Base-by-base conservation (phyloP, 37 sponge, comb jelly and placozoan genomes). In the Beroe forskalii region DNA sequence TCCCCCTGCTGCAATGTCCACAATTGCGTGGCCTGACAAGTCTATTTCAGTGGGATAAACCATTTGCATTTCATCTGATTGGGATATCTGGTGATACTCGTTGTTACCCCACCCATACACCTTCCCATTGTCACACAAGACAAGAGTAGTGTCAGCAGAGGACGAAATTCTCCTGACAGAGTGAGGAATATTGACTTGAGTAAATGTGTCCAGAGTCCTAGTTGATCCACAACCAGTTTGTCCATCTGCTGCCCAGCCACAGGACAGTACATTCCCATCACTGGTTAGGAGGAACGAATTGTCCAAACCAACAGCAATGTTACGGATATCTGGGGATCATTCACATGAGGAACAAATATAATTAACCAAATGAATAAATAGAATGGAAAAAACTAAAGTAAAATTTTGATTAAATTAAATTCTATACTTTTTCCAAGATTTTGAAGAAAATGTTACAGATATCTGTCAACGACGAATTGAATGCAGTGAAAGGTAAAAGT, bases 101-200 rank as follows among this genome's bases (percentile, higher is more conserved):
- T 80, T 80, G 41, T 80, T 80, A 19, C 86, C 86, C 86, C 86
- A 80, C 8, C 86, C 86, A 20, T n/a, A 80, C 27, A 80, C 86
- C 55, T 23, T 44, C 0, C 86, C 86, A 23, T 80, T 44, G 30
- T 17, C 40, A 22, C 55, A 44, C 86, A 41, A n/a, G 8, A 80
- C 86, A 41, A 80, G 25, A 6, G 30, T 25, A 80, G 30, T 80
- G 55, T 80, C 86, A 12, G 55, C 86, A 43, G 17, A 33, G 43
- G 55, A 80, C 1, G 24, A 33, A 9, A 80, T 44, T 27, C 42
- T 44, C 37, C 22, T 80, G 25, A 80, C 86, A 38, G 55, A 0
- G n/a, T 44, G 30, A 0, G 86, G 86, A 4, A 80, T 41, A 24
- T 80, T 80, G 27, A 80, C 86, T 17, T 17, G 48, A 44, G 86